Conservation (phyloP, 2,797 vertebrate species). For the Tokudaia muenninki region DNA sequence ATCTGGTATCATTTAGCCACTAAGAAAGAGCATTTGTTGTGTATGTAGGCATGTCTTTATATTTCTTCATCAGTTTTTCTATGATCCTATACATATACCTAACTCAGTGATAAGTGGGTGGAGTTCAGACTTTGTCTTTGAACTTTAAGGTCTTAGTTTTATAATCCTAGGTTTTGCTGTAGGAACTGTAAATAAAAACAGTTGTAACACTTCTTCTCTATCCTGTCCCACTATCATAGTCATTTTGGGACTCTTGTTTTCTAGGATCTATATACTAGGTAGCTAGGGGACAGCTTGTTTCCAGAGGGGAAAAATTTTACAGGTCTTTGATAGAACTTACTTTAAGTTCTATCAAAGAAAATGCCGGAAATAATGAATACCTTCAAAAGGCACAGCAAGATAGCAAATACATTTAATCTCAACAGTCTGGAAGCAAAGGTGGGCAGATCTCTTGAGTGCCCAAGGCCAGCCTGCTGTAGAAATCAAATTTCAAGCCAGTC, state of each 20-base stretch:
- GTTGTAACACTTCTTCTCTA: neutral
- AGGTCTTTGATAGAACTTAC: neutral
- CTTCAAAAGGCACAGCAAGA: neutral
- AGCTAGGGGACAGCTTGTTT: neutral
- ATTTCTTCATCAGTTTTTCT: neutral
- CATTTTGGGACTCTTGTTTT: neutral
- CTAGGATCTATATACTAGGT: neutral
- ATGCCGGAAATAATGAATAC: neutral
- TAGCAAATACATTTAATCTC: neutral
- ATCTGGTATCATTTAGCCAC: neutral
- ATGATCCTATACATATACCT: neutral
- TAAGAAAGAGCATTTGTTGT: neutral
- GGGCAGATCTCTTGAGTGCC: neutral
- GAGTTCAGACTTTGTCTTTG: neutral
- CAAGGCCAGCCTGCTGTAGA: neutral
- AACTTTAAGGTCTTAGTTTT: neutral
- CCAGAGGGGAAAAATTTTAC: neutral
- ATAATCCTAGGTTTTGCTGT: neutral
- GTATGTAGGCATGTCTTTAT: neutral
- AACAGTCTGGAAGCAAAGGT: neutral
- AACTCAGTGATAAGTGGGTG: neutral
- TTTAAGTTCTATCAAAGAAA: neutral
- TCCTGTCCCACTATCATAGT: neutral
- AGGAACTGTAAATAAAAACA: slow-evolving; percentile 12
- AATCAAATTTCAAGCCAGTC: neutral